Evolutionary conservation across 2,113 vertebrate species (phyloP), one percentile per base, ranked within the genome.

Genomic region (Amblyopsis rosae): DNA sequence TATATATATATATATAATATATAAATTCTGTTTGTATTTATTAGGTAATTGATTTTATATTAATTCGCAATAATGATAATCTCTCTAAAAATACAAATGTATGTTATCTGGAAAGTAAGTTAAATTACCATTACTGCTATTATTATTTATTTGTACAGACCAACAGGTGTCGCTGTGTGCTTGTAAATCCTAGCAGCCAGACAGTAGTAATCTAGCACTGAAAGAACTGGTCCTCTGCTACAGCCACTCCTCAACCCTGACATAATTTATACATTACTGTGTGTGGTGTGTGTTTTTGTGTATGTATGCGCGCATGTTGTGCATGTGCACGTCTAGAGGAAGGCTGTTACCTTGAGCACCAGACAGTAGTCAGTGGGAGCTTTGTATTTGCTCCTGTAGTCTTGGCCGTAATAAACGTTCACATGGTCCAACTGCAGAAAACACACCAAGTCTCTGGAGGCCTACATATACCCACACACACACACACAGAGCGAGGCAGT

Each of bases 351-450:
- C 96, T 99, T 99, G 0, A 99, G 93, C 51, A 95, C 97, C 81
- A 99, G 92, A 74, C 98, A 99, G 59, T 95, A 97, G 87, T 99
- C 98, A 8, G 96, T 97, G 0, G 98, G 98, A 55, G 98, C 96
- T 89, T 96, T 99, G 91, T 98, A 99, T 59, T 99, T 99, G 93
- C 92, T 97, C 78, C 96, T 95, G 82, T 96, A 99, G 83, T 98
- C 96, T 82, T 97, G 96, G 0, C 98, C 98, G 1, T 94, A 94
- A 86, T 98, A 99, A 48, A 99, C 93, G 1, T 98, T 99, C 5
- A 99, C 95, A 12, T 99, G 97, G 67, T 99, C 97, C 80, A 99
- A 84, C 87, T 99, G 98, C 0, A 99, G 94, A 72, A 99, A 98
- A 88, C 98, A 99, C 13, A 95, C 93, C 19, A 99, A 94, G 87